Percentiles rank a stretch among this genome's conserved stretches.
phyloP scores from a whole-genome alignment of 2,113 vertebrate genomes.

The Leptosomus discolor region DNA sequence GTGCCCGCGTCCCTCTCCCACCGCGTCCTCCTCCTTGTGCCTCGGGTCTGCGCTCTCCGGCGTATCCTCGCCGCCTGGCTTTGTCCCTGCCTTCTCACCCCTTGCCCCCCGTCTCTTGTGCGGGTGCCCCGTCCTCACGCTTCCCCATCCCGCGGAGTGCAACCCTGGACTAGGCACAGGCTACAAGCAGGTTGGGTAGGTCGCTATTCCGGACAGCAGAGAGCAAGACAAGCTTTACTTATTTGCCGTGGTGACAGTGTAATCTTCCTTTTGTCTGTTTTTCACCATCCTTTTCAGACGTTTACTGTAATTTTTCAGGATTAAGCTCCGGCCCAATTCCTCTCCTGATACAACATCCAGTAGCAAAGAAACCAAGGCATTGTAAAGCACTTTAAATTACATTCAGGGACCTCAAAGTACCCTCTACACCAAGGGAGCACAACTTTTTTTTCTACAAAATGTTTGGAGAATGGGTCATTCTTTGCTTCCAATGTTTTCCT shows the following conservation, averaged over 20 bases:
- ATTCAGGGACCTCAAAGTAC: background rate
- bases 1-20: background rate
- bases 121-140: background rate
- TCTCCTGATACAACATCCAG: background rate
- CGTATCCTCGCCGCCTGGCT: background rate
- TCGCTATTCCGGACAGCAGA: background rate
- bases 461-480: background rate
- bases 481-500: background rate
- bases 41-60: background rate
- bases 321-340: background rate
- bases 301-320: background rate
- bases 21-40: too few species aligned
- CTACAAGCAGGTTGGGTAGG: background rate
- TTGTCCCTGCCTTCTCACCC: too few species aligned
- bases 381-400: background rate
- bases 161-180: background rate
- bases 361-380: background rate
- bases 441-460: background rate
- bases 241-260: fast-evolving
- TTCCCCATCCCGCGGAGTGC: background rate
- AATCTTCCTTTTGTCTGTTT: background rate
- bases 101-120: background rate
- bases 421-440: background rate
- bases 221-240: background rate
- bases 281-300: background rate